Conservation (phyloP, 23 tunicate genomes). For the Pegea sp. region DNA sequence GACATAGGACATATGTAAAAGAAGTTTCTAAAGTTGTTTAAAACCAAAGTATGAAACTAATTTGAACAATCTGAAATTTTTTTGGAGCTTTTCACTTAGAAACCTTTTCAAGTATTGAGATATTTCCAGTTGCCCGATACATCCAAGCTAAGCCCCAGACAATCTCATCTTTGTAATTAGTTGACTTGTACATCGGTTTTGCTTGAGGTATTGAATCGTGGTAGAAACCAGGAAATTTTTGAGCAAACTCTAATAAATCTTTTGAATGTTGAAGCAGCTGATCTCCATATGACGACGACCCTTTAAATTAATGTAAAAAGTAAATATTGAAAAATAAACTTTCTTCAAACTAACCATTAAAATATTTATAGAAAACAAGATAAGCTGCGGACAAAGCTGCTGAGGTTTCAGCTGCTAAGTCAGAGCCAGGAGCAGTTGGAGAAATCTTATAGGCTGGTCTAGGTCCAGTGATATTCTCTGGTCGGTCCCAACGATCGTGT, state of each 20-base stretch:
- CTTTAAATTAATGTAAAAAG: not conserved
- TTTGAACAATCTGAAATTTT: too few species aligned
- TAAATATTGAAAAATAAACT: not conserved
- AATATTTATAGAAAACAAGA: slow-evolving; percentile 12
- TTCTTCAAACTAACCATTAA: not conserved
- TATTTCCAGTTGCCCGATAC: slow-evolving; percentile 79
- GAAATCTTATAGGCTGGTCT: slow-evolving; percentile 69
- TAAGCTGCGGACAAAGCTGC: slow-evolving; percentile 88
- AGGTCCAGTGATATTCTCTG: slow-evolving; percentile 22
- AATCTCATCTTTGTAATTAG: slow-evolving; percentile 42
- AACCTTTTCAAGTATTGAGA: slow-evolving; percentile 10
- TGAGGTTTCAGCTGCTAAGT: slow-evolving; percentile 66
- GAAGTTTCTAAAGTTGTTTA: too few species aligned
- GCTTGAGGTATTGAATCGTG: slow-evolving; percentile 49
- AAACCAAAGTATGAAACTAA: too few species aligned
- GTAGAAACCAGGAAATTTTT: slow-evolving; percentile 17
- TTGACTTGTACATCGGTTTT: slow-evolving; percentile 34
- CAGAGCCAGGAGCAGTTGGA: slow-evolving; percentile 53
- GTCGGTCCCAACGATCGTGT: slow-evolving; percentile 76
- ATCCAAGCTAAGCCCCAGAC: slow-evolving; percentile 74
- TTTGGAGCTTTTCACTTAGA: too few species aligned
- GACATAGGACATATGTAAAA: not conserved
- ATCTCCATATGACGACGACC: slow-evolving; percentile 9
- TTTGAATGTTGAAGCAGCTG: slow-evolving; percentile 27
- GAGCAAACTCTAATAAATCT: slow-evolving; percentile 31